A percentile compares a stretch with the other conserved stretches of the same genome.
Conservation (phyloP, 2,113 vertebrate genomes). For the Archocentrus centrarchus region DNA sequence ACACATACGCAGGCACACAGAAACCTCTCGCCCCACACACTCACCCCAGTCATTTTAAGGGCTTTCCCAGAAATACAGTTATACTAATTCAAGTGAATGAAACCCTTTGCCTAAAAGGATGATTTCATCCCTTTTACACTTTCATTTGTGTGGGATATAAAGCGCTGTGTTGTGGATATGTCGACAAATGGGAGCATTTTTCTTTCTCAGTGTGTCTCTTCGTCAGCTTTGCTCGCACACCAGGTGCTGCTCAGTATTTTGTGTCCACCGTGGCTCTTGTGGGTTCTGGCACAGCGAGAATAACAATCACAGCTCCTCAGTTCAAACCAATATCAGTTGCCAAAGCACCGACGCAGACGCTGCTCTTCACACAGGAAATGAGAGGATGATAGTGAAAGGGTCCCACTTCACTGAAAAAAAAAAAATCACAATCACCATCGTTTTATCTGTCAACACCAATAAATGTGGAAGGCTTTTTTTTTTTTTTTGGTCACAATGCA, state of each 20-base stretch:
- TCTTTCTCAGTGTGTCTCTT: conserved; percentile 8
- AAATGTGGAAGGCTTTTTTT: background rate
- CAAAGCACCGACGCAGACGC: conserved; percentile 32
- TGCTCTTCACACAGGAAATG: conserved; percentile 56
- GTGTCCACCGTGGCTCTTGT: conserved; percentile 47
- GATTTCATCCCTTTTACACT: conserved; percentile 18
- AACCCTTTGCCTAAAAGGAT: background rate
- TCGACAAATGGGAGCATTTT: conserved; percentile 18
- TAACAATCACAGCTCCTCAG: conserved; percentile 58
- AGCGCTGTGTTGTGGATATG: conserved; percentile 3
- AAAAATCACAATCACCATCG: conserved; percentile 36
- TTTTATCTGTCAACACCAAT: conserved; percentile 31
- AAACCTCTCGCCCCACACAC: background rate
- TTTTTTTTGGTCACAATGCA: background rate
- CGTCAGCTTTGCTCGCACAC: conserved; percentile 50
- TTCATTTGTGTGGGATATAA: conserved; percentile 11
- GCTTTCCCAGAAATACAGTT: conserved; percentile 24
- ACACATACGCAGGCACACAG: background rate
- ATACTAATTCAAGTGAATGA: conserved; percentile 10
- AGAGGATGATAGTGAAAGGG: conserved; percentile 47
- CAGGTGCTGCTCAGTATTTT: conserved; percentile 74
- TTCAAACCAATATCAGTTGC: conserved; percentile 47
- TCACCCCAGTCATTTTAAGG: conserved; percentile 22
- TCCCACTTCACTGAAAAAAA: conserved; percentile 36
- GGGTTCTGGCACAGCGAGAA: conserved; percentile 58